These are phyloP conservation scores for Cantharis lateralis DNA, from an alignment of 2,888 invertebrate species.

Conservation along the genomic window DNA sequence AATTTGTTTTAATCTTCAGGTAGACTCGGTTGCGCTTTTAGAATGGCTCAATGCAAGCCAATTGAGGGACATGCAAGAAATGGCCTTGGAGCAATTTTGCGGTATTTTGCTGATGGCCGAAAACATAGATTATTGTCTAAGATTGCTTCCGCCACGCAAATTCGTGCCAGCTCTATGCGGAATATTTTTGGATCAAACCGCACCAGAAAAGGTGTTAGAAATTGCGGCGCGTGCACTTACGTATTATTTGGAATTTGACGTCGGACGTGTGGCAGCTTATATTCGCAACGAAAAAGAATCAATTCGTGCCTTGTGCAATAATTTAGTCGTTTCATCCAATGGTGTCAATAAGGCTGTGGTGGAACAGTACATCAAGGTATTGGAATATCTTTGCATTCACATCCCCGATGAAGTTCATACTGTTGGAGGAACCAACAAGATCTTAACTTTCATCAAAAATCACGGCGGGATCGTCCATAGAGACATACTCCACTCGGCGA, in stretches of 20 bases:
- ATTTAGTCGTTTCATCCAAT: constrained; percentile 88
- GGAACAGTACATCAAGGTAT: constrained; percentile 96
- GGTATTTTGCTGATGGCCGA: constrained; percentile 99
- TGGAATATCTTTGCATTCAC: constrained; percentile 95
- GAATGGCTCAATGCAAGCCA: constrained; percentile 99
- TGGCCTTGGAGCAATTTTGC: constrained; percentile 97
- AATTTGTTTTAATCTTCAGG: not conserved
- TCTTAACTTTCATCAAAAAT: constrained; percentile 92
- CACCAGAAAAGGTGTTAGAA: constrained; percentile 96
- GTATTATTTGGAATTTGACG: constrained; percentile 98
- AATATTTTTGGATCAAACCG: constrained; percentile 97
- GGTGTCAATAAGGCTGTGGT: constrained; percentile 92
- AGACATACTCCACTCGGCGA: constrained; percentile 97
- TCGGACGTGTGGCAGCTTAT: constrained; percentile 92
- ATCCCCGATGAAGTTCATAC: constrained; percentile 99
- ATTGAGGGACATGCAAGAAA: constrained; percentile 97
- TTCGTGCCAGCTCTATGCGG: constrained; percentile 97
- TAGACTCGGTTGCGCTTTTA: constrained; percentile 96
- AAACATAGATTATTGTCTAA: constrained; percentile 99
- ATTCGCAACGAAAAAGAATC: constrained; percentile 99
- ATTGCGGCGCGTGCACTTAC: constrained; percentile 99
- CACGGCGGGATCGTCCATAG: constrained; percentile 86
- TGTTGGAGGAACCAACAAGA: constrained; percentile 93
- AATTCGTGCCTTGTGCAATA: constrained; percentile 95
- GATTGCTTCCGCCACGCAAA: constrained; percentile 98